phyloP scores from a whole-genome alignment of 2,888 invertebrate species.

The Drosophila lutescens region DNA sequence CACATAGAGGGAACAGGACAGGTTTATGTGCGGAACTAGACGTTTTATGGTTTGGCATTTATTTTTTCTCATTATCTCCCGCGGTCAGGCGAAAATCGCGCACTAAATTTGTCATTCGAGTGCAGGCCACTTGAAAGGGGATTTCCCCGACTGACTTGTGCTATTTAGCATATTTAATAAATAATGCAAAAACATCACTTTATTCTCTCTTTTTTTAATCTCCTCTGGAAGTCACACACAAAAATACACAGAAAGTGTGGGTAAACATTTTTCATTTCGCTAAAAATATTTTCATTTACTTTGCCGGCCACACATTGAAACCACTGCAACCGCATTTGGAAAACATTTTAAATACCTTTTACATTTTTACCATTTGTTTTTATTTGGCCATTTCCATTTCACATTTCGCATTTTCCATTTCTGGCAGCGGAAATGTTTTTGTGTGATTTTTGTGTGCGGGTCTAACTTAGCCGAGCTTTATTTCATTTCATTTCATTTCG shows the following conservation, averaged over 20 bases:
- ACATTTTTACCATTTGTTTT: slow-evolving; percentile 70
- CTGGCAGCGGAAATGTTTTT: slow-evolving; percentile 29
- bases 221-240: slow-evolving; percentile 1
- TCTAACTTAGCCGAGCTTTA: slow-evolving; percentile 49
- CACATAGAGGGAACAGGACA: slow-evolving; percentile 25
- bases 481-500: slow-evolving; percentile 67
- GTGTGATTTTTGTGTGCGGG: slow-evolving; percentile 30
- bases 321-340: slow-evolving; percentile 71
- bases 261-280: slow-evolving; percentile 27
- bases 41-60: slow-evolving; percentile 69
- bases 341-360: slow-evolving; percentile 79
- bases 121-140: slow-evolving; percentile 4
- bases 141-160: neutral
- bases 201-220: slow-evolving; percentile 20
- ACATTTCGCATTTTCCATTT: slow-evolving; percentile 15
- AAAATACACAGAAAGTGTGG: neutral
- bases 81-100: slow-evolving; percentile 17
- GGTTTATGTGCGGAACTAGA: slow-evolving; percentile 74
- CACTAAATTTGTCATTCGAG: slow-evolving; percentile 28
- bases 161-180: slow-evolving; percentile 22
- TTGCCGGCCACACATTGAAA: slow-evolving; percentile 55
- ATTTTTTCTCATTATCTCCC: slow-evolving; percentile 70
- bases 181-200: slow-evolving; percentile 12
- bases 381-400: slow-evolving; percentile 48
- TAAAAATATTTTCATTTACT: slow-evolving; percentile 68